Conservation (phyloP, 2,797 vertebrate genomes). For the Muscicapa comitata region DNA sequence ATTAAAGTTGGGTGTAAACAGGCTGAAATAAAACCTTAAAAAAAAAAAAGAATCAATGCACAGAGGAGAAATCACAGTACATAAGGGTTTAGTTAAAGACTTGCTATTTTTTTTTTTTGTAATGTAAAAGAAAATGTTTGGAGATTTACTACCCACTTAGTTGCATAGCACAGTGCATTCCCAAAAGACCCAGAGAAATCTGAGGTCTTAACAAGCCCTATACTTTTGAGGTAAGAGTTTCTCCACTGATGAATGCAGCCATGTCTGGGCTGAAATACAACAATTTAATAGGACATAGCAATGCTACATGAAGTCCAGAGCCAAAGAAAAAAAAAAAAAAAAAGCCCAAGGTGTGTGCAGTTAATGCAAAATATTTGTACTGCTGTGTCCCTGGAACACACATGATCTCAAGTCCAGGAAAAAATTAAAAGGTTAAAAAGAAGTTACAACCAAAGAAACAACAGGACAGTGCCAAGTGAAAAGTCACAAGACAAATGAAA, state of each 20-base stretch:
- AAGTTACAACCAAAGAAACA: slow-evolving; percentile 68
- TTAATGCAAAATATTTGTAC: slow-evolving; percentile 30
- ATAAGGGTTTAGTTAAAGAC: background rate
- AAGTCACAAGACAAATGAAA: slow-evolving; percentile 75
- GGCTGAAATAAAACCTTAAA: background rate
- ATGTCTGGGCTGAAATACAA: background rate
- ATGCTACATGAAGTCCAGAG: background rate
- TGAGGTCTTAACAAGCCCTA: background rate
- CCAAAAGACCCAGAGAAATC: background rate
- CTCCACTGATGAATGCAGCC: background rate
- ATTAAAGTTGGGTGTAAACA: background rate
- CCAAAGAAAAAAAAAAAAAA: background rate
- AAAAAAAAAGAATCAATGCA: background rate
- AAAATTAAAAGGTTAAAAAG: slow-evolving; percentile 56
- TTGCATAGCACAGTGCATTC: background rate
- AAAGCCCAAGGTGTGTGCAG: background rate
- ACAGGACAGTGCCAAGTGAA: slow-evolving; percentile 72
- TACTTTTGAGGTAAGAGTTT: background rate
- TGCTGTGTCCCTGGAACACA: background rate
- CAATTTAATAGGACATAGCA: background rate
- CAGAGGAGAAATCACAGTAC: background rate
- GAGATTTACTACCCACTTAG: background rate
- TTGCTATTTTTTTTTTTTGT: background rate
- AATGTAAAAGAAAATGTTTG: background rate
- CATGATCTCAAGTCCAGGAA: slow-evolving; percentile 25